Percentiles rank a stretch among this genome's conserved stretches.
Conservation (phyloP, 2,888 invertebrate genomes). For the Chrysina gloriosa region DNA sequence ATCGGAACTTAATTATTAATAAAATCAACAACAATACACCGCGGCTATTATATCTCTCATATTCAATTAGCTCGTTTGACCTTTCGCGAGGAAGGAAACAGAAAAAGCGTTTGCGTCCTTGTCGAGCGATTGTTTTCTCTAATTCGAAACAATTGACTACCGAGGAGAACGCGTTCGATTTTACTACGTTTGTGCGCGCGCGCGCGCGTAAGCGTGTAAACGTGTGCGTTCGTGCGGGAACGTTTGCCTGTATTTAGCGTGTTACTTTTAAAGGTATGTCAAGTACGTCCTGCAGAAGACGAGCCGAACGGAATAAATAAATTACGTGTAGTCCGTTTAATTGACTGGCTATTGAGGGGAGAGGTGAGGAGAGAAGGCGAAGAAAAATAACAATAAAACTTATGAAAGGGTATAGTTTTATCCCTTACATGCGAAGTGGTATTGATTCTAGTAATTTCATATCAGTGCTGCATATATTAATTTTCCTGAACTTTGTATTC, state of each 20-base stretch:
- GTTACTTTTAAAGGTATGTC: conserved; percentile 25
- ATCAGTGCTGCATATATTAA: too few species aligned
- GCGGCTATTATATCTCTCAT: not conserved
- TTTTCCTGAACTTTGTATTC: too few species aligned
- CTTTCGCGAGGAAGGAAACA: conserved; percentile 12
- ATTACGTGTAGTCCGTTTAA: not conserved
- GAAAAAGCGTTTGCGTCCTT: conserved; percentile 10
- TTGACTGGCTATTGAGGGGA: not conserved
- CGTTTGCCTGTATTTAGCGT: not conserved
- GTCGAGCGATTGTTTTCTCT: conserved; percentile 26
- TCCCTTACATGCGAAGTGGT: too few species aligned
- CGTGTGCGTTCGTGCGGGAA: not conserved
- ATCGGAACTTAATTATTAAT: conserved; percentile 32
- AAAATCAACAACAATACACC: conserved; percentile 23
- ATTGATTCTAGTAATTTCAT: too few species aligned
- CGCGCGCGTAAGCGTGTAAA: not conserved
- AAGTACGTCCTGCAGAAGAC: conserved; percentile 2
- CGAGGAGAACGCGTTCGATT: not conserved
- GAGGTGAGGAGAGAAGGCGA: too few species aligned
- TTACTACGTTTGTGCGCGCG: not conserved
- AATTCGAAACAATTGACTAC: conserved; percentile 32
- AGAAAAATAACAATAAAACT: too few species aligned
- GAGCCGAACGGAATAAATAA: conserved; percentile 2
- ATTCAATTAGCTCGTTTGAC: conserved; percentile 20
- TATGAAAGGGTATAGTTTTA: too few species aligned